Evolutionary conservation across 1,140 invertebrate species (phyloP), one percentile per base, ranked within the genome.

Genomic region (Nylanderia fulva): DNA sequence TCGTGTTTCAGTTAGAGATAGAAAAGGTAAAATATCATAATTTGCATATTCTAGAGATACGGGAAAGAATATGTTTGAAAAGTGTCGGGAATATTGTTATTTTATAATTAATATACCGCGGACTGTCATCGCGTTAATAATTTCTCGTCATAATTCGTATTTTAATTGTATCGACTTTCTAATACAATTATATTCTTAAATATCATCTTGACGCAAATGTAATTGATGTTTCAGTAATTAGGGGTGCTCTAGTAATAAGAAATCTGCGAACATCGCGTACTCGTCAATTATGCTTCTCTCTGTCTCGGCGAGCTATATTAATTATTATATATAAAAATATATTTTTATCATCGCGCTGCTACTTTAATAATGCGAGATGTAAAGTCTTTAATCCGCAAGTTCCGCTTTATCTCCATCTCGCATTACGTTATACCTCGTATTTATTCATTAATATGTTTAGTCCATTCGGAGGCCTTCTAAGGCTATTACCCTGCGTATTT

Each of bases 401-500:
- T 71, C 18, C 45, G 15, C 15, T 48, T 18, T 48, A 48, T 18
- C 45, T 48, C 45, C 11, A 7, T 54, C 42, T 45, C 39, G 33
- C 21, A 24, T 48, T 36, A 36, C 15, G 42, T 60, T 83, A 72
- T 68, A 79, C 52, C 5, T 48, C 66, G 63, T 36, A 68, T 84
- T 84, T 42, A 45, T 82, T 82, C 64, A 84, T 72, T 72, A 72
- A 68, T 33, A 68, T 72, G 36, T 82, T 82, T 82, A 72, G 66
- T 60, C 24, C 66, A 71, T 11, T 58, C 66, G 66, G 77, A 82
- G 77, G 52, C 36, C 77, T 71, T 82, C 77, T 82, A 58, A 82
- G 77, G 27, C 66, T 82, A 66, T 82, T 82, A 82, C 36, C 77
- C 66, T 8, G 66, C 52, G 77, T 82, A 82, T 82, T 82, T 82